Evolutionary conservation across 2,113 vertebrate genomes (phyloP), one percentile per base, ranked within the genome.

Genomic region (Ornithorhynchus anatinus): DNA sequence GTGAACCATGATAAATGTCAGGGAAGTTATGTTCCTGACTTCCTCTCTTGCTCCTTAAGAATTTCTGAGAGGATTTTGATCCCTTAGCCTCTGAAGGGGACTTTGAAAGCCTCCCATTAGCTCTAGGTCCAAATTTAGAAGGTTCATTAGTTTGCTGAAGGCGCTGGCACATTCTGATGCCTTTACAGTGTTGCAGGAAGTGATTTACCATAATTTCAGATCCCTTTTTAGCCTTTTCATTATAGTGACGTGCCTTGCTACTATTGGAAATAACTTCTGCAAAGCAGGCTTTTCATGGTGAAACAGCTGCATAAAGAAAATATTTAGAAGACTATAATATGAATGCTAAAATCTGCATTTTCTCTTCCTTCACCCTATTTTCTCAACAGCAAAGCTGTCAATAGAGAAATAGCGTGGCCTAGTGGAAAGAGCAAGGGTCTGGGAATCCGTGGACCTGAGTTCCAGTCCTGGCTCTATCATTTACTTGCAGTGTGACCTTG

Each of bases 291-390:
- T 39, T 74, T 44, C 58, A 23, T 78, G 58, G 42, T 58, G 53
- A 80, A 14, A 38, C 77, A 83, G 66, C 45, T 73, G 50, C 36
- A 7, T 1, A 4, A 44, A 42, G 38, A 69, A 53, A 36, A 71
- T 44, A 38, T 3, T 61, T 50, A 59, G 36, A n/a, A 44, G 58
- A 23, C 60, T 69, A 0, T 65, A 75, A 60, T 77, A 72, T 52
- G 45, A 37, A 48, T 42, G 19, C 57, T 70, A 79, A 39, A 39
- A 13, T 79, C 50, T 39, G 13, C 65, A 5, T 65, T 59, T 59
- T 63, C 39, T 12, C 5, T 71, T 71, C 16, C 58, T 61, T 5
- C 38, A 25, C 11, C 43, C 20, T 36, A 22, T 10, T 44, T 39
- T 60, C 14, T 50, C 52, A 22, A 23, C 59, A 36, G 17, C 59